Conservation (phyloP, 2,888 invertebrate genomes). For the Monochamus alternatus region DNA sequence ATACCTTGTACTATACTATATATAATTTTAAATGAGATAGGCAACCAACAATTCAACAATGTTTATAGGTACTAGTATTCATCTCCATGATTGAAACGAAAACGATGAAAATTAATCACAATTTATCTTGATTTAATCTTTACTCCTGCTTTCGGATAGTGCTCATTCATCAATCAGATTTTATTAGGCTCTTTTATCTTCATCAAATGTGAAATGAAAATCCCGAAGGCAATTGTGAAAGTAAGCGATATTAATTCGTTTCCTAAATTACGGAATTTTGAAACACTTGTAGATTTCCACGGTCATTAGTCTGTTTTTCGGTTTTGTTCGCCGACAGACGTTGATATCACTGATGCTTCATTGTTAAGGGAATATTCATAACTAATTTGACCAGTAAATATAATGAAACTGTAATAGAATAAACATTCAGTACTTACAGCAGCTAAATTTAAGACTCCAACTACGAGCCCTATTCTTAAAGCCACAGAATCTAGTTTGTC, state of each 20-base stretch:
- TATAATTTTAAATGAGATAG: background rate
- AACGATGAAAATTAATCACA: background rate
- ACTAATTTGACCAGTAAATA: no score
- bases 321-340: background rate
- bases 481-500: slow-evolving; percentile 77
- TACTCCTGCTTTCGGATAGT: background rate
- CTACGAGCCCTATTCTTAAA: slow-evolving; percentile 79
- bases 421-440: slow-evolving; percentile 72
- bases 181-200: background rate
- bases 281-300: no score
- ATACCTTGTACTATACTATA: no score
- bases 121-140: background rate
- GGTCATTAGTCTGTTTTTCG: no score
- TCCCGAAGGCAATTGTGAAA: background rate
- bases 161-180: slow-evolving; percentile 2
- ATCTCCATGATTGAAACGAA: background rate
- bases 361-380: background rate
- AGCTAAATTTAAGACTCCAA: slow-evolving; percentile 77
- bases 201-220: background rate
- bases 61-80: background rate
- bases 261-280: no score
- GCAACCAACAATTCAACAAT: background rate
- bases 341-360: background rate
- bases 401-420: no score
- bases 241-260: background rate